Base-by-base conservation (phyloP, 2,113 vertebrate species). In the Hucho hucho region DNA sequence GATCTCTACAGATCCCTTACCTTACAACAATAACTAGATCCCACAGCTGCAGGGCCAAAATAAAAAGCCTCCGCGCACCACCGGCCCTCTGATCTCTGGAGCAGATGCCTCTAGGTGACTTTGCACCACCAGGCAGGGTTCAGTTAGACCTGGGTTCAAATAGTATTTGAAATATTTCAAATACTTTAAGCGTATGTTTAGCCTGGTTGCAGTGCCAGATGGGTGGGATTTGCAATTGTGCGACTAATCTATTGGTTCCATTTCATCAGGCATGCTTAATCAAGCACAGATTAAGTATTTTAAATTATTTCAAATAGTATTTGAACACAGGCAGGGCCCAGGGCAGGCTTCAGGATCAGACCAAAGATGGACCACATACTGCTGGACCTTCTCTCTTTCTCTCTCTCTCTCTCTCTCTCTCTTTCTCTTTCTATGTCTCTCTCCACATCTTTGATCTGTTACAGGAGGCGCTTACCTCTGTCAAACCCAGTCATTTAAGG, bases 1-100 rank as follows among this genome's bases (percentile, higher is more conserved):
- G 47, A 49, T 77, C 73, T 53, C 79, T 72, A 76, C 83, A 76
- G 79, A 88, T 83, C 80, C 81, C 81, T 80, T 83, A 87, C 87
- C 82, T 89, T 89, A 85, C 46, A 89, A 90, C 85, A 88, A 92
- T 88, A 90, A 89, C 87, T 88, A 84, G 78, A 80, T 83, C 83
- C 81, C 75, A 72, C 65, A 67, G 65, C 65, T 67, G 73, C 81
- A 66, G 73, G 65, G 76, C 77, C 75, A 82, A 83, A 84, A 84
- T 76, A 77, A 64, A 77, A 65, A 80, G 68, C 29, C 18, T 6
- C 26, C 1, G 13, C 4, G 25, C 64, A 32, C 29, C 49, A 72
- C 81, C 53, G 61, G 4, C 25, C 75, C 70, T 89, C 75, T 86
- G 87, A 89, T 87, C 86, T 90, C 89, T 79, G 76, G 78, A 87